Base-by-base conservation (phyloP, 2,797 vertebrate species). In the Galaxias olidus region DNA sequence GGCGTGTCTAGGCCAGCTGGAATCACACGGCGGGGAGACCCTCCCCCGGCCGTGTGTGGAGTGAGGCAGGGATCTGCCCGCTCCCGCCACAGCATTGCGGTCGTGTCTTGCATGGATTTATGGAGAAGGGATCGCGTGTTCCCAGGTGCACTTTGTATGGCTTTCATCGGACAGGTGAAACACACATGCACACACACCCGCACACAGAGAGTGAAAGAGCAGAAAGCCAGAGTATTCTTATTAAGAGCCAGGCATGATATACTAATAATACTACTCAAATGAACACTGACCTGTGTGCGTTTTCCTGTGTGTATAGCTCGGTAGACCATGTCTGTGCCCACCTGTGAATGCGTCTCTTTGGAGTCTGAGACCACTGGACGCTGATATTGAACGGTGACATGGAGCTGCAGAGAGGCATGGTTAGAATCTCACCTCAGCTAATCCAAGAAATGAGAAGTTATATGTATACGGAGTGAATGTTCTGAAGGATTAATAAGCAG, bases 81-180 rank as follows among this genome's bases (percentile, higher is more conserved):
- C 18, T 75, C 87, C 98, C 95, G 99, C 86, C 98, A 97, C 84
- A 98, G 93, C 98, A 99, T 97, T 98, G 89, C 98, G 99, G 84
- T 97, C 98, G 81, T n/a, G n/a, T n/a, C n/a, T n/a, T n/a, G n/a
- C n/a, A n/a, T n/a, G n/a, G n/a, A n/a, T n/a, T n/a, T n/a, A n/a
- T n/a, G n/a, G n/a, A n/a, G n/a, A n/a, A n/a, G n/a, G n/a, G n/a
- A n/a, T n/a, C n/a, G n/a, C n/a, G n/a, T n/a, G n/a, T n/a, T 99
- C 98, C 98, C 98, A 99, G 76, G 96, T 99, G 89, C 98, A 99
- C 81, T 98, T n/a, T 99, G 91, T 99, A 99, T 76, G 98, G 98
- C 84, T 99, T 99, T 99, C 98, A 91, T 97, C 98, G 83, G 10
- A 69, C 66, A 77, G 73, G 7, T 10, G 30, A 41, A 75, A 87